A percentile compares a stretch with the other conserved stretches of the same genome.
Conservation (phyloP, 1,140 invertebrate species). For the Adelges cooleyi region DNA sequence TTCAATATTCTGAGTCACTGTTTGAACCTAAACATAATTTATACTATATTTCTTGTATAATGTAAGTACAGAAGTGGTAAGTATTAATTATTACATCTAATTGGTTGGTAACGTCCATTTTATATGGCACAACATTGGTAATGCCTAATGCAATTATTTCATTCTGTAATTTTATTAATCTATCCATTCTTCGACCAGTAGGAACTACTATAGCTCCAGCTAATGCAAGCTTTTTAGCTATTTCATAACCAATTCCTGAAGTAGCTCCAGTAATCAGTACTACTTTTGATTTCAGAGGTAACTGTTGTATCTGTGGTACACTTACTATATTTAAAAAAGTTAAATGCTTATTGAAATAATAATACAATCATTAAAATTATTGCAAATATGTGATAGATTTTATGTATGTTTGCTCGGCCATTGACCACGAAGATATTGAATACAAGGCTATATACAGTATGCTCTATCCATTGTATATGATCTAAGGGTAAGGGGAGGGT, state of each 20-base stretch:
- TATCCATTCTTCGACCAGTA: conserved; percentile 32
- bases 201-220: conserved; percentile 33
- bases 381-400: too few species aligned
- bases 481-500: too few species aligned
- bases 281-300: conserved; percentile 31
- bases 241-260: conserved; percentile 34
- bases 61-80: too few species aligned
- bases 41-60: not conserved
- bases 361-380: too few species aligned
- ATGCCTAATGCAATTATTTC: conserved; percentile 1
- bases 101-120: conserved; percentile 33
- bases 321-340: not conserved
- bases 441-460: too few species aligned
- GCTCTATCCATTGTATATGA: too few species aligned
- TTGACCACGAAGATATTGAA: too few species aligned
- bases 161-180: conserved; percentile 28
- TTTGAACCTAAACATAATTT: conserved; percentile 28
- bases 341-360: too few species aligned
- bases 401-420: too few species aligned
- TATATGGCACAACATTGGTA: conserved; percentile 25
- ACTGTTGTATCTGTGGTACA: not conserved
- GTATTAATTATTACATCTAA: conserved; percentile 30
- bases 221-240: conserved; percentile 31
- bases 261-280: conserved; percentile 34
- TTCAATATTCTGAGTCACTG: conserved; percentile 30